These are phyloP conservation scores for Sporophila hypoxantha DNA, from an alignment of 2,113 vertebrate genomes.

Conservation along the genomic window DNA sequence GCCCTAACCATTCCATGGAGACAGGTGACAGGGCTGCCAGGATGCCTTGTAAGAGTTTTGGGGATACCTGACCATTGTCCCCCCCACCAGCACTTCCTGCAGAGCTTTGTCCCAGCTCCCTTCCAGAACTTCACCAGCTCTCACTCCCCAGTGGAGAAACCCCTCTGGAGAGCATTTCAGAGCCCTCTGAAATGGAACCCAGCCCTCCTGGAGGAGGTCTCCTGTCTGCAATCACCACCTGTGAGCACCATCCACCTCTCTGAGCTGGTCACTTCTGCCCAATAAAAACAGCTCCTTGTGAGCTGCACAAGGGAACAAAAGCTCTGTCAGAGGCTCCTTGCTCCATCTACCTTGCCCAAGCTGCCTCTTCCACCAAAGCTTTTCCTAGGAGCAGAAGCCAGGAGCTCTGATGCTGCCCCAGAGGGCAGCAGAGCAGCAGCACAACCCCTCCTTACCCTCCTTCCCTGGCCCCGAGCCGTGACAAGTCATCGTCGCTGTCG, in stretches of 20 bases:
- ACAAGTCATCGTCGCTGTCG: slow-evolving; percentile 92
- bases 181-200: not conserved
- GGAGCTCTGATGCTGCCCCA: not conserved
- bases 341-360: not conserved
- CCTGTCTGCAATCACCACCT: not conserved
- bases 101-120: not conserved
- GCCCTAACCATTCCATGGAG: not conserved
- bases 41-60: not conserved
- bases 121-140: not conserved
- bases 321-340: not conserved
- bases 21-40: not conserved
- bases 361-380: not conserved
- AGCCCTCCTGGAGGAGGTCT: not conserved
- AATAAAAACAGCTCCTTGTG: not conserved
- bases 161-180: not conserved
- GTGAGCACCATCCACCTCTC: not conserved
- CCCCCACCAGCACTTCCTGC: not conserved
- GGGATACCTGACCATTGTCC: no score
- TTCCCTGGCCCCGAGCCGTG: slow-evolving; percentile 79
- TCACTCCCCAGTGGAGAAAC: not conserved
- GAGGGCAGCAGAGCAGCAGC: not conserved
- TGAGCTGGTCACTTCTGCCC: not conserved
- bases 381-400: not conserved
- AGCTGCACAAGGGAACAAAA: not conserved
- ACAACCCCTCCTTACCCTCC: slow-evolving; percentile 46